Base-by-base conservation (phyloP, 2,113 vertebrate genomes). In the Crotalus horridus region DNA sequence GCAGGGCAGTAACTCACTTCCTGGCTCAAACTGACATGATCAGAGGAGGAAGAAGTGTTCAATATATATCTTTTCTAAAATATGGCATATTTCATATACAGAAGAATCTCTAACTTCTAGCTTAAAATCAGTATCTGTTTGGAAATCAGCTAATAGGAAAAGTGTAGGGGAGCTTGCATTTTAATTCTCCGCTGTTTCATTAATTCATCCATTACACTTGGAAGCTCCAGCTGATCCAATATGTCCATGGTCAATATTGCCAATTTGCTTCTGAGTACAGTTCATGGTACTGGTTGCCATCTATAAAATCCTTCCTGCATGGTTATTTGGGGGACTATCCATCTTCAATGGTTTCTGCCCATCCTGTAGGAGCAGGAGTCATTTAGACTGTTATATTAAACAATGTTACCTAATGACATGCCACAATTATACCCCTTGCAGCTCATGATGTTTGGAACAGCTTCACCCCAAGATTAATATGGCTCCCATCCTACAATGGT, bases 11-110 rank as follows among this genome's bases (percentile, higher is more conserved):
- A 53, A 58, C 90, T 55, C 33, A 39, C 39, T 39, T 39, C 39
- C 39, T 39, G 39, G 39, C 39, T 39, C 39, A 39, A 39, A 2
- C 39, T 39, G 39, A 39, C 39, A 39, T 39, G 39, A 39, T 39
- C 39, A 93, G 94, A 91, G 39, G 39, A 53, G n/a, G 46, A 29
- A 92, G 85, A 24, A 94, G 13, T 88, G 87, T 93, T 43, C 0
- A 43, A 20, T 46, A 89, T 6, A 55, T 89, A 85, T 5, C 15
- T 12, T 13, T 2, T 54, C 88, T 86, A 86, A 13, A 89, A 10
- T 90, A 7, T 87, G 85, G 9, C 48, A 51, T 3, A 53, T 43
- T 11, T 85, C 8, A 11, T 11, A 55, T 59, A 15, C 39, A 58
- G 15, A 10, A 24, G 54, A 55, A 86, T 48, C 39, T 43, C 39